phyloP scores from a whole-genome alignment of 2,797 vertebrate species.

The Smutsia temminckii region DNA sequence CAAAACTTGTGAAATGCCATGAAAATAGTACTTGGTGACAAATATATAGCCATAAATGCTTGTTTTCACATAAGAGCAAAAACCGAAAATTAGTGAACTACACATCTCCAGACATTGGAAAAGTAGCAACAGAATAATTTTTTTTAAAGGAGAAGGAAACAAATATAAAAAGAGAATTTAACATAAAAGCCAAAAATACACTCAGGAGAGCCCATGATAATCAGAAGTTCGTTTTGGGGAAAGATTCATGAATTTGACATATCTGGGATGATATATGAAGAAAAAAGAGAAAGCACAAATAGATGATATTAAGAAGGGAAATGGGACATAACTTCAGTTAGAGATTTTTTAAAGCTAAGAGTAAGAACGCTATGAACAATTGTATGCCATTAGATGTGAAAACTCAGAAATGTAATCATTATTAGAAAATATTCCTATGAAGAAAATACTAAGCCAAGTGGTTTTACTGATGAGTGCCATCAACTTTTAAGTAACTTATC shows the following conservation, averaged over 20 bases:
- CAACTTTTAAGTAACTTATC: background rate
- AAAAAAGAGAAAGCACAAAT: background rate
- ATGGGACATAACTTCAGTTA: background rate
- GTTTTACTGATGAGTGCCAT: background rate
- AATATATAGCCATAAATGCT: background rate
- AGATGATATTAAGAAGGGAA: background rate
- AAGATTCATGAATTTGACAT: background rate
- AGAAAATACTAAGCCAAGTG: background rate
- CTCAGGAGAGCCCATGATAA: background rate
- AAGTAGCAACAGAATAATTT: background rate
- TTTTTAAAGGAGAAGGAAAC: background rate
- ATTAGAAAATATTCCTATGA: background rate
- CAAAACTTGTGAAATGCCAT: background rate
- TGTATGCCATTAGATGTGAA: background rate
- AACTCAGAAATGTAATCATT: background rate
- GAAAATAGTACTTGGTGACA: background rate
- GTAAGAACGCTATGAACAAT: background rate
- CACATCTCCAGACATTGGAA: background rate
- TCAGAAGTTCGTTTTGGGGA: background rate
- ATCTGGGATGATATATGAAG: background rate
- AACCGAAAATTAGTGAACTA: background rate
- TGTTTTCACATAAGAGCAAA: background rate
- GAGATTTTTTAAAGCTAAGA: background rate
- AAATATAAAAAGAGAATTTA: background rate
- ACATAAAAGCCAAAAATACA: background rate